A percentile compares a stretch with the other conserved stretches of the same genome.
Evolutionary conservation across 2,797 vertebrate species (phyloP).

Genomic region (Aselliscus stoliczkanus): DNA sequence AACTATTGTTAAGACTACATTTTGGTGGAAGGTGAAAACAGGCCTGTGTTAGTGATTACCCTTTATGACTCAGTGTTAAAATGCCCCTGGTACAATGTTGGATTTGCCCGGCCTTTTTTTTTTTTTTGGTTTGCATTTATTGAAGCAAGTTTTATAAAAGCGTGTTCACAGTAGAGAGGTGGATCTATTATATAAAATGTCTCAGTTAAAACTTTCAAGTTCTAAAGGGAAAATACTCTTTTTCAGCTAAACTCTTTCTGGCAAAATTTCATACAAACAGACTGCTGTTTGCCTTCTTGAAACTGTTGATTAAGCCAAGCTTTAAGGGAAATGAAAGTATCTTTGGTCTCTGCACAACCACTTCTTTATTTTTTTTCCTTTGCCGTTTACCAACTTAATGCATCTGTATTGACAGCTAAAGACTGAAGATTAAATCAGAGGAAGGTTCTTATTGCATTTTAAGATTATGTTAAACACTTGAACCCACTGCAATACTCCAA

Average conservation of each 20-base stretch:
- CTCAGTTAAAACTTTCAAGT: constrained; percentile 2
- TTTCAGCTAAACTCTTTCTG: constrained; percentile 38
- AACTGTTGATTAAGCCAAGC: constrained; percentile 33
- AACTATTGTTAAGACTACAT: neutral
- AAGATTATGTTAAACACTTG: constrained; percentile 68
- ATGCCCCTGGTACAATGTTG: neutral
- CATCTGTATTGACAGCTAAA: constrained; percentile 48
- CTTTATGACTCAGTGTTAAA: neutral
- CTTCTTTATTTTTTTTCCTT: constrained; percentile 50
- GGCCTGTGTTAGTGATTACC: neutral
- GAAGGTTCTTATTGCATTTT: constrained; percentile 37
- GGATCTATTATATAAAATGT: neutral
- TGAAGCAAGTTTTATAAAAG: constrained; percentile 30
- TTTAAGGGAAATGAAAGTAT: constrained; percentile 41
- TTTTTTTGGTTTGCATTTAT: neutral
- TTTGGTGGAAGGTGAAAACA: neutral
- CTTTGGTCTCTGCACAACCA: constrained; percentile 29
- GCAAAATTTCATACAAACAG: constrained; percentile 45
- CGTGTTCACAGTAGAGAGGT: neutral
- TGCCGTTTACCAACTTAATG: constrained; percentile 25
- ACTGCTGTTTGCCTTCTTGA: neutral
- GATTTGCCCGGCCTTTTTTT: neutral
- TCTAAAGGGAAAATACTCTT: constrained; percentile 31
- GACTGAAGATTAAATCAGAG: constrained; percentile 37
- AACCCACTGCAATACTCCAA: constrained; percentile 32